Percentiles rank a stretch among this genome's conserved stretches.
Conservation (phyloP, 1,140 invertebrate species). For the Camponotus floridanus region DNA sequence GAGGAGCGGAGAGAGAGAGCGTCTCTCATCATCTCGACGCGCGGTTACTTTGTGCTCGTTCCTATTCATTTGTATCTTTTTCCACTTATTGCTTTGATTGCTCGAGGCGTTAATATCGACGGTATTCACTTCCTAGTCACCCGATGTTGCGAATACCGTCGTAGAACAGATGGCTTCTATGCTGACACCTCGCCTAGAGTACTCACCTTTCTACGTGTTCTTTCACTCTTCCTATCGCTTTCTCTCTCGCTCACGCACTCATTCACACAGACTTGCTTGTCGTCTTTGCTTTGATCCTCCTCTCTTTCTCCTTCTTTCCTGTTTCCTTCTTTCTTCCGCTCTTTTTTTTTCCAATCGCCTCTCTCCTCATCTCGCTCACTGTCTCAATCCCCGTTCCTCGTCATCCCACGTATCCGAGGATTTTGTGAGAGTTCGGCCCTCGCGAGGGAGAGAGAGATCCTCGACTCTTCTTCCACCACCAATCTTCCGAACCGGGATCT, state of each 20-base stretch:
- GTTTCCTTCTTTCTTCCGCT: not conserved
- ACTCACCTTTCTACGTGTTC: not conserved
- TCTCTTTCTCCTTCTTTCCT: not conserved
- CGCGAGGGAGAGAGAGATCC: slow-evolving; percentile 57
- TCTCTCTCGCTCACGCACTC: slow-evolving; percentile 27
- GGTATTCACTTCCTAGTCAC: not conserved
- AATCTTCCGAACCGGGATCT: slow-evolving; percentile 38
- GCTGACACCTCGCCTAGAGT: not conserved
- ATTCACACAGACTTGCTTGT: slow-evolving; percentile 24
- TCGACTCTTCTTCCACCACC: slow-evolving; percentile 63
- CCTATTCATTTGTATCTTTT: slow-evolving; percentile 11
- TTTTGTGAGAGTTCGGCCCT: slow-evolving; percentile 11
- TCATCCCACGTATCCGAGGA: slow-evolving; percentile 37
- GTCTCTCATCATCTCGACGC: not conserved
- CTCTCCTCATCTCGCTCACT: slow-evolving; percentile 1
- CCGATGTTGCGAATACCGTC: not conserved
- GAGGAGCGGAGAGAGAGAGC: not conserved
- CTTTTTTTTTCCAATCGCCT: not conserved
- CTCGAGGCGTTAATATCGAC: not conserved
- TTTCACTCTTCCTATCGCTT: slow-evolving; percentile 39
- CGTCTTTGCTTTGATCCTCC: not conserved
- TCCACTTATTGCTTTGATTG: not conserved
- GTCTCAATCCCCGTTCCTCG: not conserved
- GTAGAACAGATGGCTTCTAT: not conserved
- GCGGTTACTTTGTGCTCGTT: not conserved